Conservation (phyloP, 1,140 invertebrate species). For the Laodelphax striatellus region DNA sequence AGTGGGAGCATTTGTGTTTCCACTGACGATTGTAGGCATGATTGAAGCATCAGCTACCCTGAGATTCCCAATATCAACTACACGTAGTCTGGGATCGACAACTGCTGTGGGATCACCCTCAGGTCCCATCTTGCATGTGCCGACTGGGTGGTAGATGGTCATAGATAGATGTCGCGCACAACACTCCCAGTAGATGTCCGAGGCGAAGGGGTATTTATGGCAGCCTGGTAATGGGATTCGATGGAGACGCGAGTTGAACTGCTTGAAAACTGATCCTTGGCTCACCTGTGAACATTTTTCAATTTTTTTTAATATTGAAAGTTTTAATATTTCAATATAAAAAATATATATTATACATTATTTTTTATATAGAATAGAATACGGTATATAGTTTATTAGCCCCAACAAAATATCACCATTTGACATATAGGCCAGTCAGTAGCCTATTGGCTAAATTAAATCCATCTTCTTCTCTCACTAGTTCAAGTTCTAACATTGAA, state of each 20-base stretch:
- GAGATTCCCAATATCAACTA: constrained; percentile 63
- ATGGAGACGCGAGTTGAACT: constrained; percentile 65
- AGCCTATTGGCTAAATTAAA: too few species aligned
- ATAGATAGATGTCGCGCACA: constrained; percentile 71
- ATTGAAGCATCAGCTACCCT: constrained; percentile 80
- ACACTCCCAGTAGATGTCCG: constrained; percentile 74
- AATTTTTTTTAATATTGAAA: too few species aligned
- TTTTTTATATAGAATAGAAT: too few species aligned
- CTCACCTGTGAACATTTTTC: constrained; percentile 46
- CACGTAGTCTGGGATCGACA: constrained; percentile 63
- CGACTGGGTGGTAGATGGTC: constrained; percentile 76
- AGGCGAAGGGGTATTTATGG: constrained; percentile 52
- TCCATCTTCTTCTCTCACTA: too few species aligned
- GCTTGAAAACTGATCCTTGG: constrained; percentile 62
- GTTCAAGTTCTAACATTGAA: too few species aligned
- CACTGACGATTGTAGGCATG: constrained; percentile 71
- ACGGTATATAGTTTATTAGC: too few species aligned
- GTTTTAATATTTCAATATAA: too few species aligned
- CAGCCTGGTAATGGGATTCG: constrained; percentile 66
- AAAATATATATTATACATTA: too few species aligned
- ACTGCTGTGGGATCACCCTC: constrained; percentile 59
- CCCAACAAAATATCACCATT: too few species aligned
- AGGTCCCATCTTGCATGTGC: constrained; percentile 77
- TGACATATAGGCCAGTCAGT: too few species aligned
- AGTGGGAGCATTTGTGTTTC: constrained; percentile 73